Base-by-base conservation (phyloP, 1,140 invertebrate genomes). In the Leptopilina clavipes region DNA sequence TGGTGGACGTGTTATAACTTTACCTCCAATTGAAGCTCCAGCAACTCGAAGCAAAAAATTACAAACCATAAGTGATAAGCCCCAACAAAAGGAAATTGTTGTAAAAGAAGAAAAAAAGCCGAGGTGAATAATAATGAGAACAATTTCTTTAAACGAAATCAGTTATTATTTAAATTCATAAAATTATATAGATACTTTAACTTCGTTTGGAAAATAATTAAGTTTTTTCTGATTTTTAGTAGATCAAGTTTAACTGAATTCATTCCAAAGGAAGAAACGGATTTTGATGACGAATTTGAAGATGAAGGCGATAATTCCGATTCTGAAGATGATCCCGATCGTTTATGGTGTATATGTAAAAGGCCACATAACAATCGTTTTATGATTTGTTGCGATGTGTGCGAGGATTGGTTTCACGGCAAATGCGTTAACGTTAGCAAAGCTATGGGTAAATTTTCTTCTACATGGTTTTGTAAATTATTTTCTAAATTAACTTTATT, bases 401-500 rank as follows among this genome's bases (percentile, higher is more conserved):
- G 98, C 89, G 95, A 98, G 87, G 97, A 98, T 84, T 99, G 98
- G 98, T 99, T 97, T 86, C 98, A 99, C 89, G 98, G 98, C 8
- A 97, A 95, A 84, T 99, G 97, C 91, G 97, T 99, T 7, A 96
- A 96, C 77, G 95, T 99, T 6, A 97, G 96, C 14, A 97, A 97
- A 91, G 93, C 94, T 1, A 96, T 97, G 94, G 94, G 96, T 91
- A 89, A 77, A 9, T 48, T 71, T 70, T 56, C 44, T 5, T 17
- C 17, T 52, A n/a, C 25, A 45, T 70, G 40, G 37, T 45, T 70
- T 37, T 70, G 0, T 72, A 70, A 3, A 25, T 10, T 18, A 1
- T 54, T 48, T 37, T 73, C 11, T 25, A 73, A 31, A 31, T 5
- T 31, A 31, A 31, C 5, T 31, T 31, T 31, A n/a, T n/a, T n/a